phyloP scores from a whole-genome alignment of 2,888 invertebrate genomes.

The Nomada flava region DNA sequence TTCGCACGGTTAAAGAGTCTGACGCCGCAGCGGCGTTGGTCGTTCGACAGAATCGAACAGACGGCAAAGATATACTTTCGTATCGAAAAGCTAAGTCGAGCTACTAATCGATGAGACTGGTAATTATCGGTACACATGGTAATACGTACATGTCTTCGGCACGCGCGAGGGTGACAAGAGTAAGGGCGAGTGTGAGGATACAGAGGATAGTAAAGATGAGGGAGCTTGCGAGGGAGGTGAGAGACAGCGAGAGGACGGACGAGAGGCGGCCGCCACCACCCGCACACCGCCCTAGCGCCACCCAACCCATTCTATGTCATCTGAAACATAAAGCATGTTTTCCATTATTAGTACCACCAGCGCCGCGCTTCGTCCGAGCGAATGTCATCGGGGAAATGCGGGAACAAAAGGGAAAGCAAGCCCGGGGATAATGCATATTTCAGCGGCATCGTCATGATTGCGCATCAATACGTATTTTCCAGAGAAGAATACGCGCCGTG shows the following conservation, averaged over 20 bases:
- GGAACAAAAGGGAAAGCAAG: neutral
- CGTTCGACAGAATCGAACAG: too few species aligned
- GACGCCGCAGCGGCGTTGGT: too few species aligned
- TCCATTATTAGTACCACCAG: constrained; percentile 35
- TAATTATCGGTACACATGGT: constrained; percentile 24
- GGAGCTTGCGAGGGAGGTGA: constrained; percentile 83
- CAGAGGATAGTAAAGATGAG: constrained; percentile 80
- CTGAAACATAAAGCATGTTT: constrained; percentile 86
- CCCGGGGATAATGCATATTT: too few species aligned
- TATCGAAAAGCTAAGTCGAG: constrained; percentile 51
- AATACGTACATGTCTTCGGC: constrained; percentile 83
- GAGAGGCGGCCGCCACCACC: constrained; percentile 83
- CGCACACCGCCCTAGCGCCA: constrained; percentile 91
- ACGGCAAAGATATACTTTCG: too few species aligned
- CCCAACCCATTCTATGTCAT: constrained; percentile 97
- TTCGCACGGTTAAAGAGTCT: neutral
- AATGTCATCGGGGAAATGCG: neutral
- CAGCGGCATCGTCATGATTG: neutral
- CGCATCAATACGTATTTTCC: neutral
- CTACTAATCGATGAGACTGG: constrained; percentile 1
- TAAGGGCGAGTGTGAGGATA: constrained; percentile 81
- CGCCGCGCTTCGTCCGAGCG: neutral
- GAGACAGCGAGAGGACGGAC: constrained; percentile 83
- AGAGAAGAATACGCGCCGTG: too few species aligned
- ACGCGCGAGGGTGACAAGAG: constrained; percentile 81